Evolutionary conservation across 2,797 vertebrate genomes (phyloP).

Genomic region (Hylomyscus alleni): DNA sequence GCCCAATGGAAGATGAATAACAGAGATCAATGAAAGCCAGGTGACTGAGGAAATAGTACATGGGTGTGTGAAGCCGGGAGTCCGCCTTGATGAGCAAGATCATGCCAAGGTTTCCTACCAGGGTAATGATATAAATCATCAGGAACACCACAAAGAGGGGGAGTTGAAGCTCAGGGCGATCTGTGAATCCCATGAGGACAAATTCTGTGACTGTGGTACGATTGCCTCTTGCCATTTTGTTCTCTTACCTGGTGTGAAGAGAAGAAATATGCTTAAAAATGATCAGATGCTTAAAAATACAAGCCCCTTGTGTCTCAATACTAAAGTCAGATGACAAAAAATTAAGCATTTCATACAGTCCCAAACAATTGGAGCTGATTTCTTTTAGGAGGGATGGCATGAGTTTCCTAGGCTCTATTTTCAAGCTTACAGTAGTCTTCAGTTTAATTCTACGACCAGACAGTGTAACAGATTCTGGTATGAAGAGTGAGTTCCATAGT

Average conservation of each 20-base stretch:
- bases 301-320: background rate
- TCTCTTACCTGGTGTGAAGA: slow-evolving; percentile 59
- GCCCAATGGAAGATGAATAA: slow-evolving; percentile 84
- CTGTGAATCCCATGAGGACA: slow-evolving; percentile 83
- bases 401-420: background rate
- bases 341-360: background rate
- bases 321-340: background rate
- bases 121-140: slow-evolving; percentile 80
- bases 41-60: slow-evolving; percentile 83
- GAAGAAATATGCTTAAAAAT: slow-evolving; percentile 63
- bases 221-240: slow-evolving; percentile 77
- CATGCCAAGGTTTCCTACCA: slow-evolving; percentile 82
- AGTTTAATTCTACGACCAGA: background rate
- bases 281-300: slow-evolving; percentile 15
- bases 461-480: background rate
- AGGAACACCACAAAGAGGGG: slow-evolving; percentile 82
- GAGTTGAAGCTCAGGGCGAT: slow-evolving; percentile 73
- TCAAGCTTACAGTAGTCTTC: background rate
- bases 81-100: slow-evolving; percentile 77
- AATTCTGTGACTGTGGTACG: slow-evolving; percentile 78
- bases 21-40: slow-evolving; percentile 84
- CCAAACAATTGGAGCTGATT: background rate
- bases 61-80: slow-evolving; percentile 74
- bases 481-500: background rate
- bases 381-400: background rate